Percentiles rank a stretch among this genome's conserved stretches.
Evolutionary conservation across 2,888 invertebrate species (phyloP).

Genomic region (Caenorhabditis sp.): DNA sequence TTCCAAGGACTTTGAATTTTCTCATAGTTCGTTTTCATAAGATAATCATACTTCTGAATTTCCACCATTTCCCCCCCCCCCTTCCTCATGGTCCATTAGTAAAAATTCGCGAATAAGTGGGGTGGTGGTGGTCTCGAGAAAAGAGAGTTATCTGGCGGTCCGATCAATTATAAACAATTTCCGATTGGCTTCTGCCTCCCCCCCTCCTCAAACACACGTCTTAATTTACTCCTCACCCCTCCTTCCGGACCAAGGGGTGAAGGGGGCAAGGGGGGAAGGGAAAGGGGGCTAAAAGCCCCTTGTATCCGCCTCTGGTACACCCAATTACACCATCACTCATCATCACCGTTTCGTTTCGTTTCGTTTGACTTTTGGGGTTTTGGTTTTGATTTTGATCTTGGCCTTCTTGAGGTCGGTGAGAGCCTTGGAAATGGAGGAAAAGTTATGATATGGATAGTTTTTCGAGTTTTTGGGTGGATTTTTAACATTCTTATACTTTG

Average conservation of each 20-base stretch:
- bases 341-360: not conserved
- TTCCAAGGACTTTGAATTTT: no score
- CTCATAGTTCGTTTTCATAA: no score
- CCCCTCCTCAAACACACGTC: constrained; percentile 21
- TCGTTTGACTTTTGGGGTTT: not conserved
- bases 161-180: constrained; percentile 61
- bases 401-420: no score
- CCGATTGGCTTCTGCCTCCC: constrained; percentile 30
- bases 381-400: no score
- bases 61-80: not conserved
- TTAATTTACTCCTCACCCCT: constrained; percentile 57
- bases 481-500: no score
- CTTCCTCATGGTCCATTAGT: not conserved
- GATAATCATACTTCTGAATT: no score
- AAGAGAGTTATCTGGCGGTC: constrained; percentile 32
- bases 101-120: not conserved
- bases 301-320: constrained; percentile 28
- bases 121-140: no score
- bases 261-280: no score
- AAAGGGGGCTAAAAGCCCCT: not conserved
- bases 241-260: constrained; percentile 7
- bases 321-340: constrained; percentile 55
- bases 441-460: no score
- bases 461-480: no score
- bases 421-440: no score